Evolutionary conservation across 2,888 invertebrate genomes (phyloP).

Genomic region (Xanthorhoe designata): DNA sequence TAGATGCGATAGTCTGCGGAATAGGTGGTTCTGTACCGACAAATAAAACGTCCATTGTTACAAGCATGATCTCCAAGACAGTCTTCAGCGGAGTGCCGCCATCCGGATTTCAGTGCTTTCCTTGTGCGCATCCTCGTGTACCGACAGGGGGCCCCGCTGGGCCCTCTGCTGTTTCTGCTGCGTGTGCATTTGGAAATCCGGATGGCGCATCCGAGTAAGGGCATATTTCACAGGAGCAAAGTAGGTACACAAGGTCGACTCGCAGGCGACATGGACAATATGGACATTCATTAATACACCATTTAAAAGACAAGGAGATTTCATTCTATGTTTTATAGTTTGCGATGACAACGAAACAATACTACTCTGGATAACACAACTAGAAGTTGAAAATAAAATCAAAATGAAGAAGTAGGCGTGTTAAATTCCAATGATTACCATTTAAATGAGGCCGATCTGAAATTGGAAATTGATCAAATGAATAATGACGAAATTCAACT

Average conservation of each 20-base stretch:
- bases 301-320: conserved; percentile 53
- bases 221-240: conserved; percentile 41
- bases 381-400: conserved; percentile 55
- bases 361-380: conserved; percentile 74
- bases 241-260: conserved; percentile 47
- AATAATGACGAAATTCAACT: conserved; percentile 59
- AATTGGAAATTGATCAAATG: conserved; percentile 80
- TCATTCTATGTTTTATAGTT: conserved; percentile 62
- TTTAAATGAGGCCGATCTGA: conserved; percentile 86
- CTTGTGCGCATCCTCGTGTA: background rate
- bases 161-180: background rate
- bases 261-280: conserved; percentile 48
- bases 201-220: conserved; percentile 39
- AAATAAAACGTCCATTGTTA: conserved; percentile 81
- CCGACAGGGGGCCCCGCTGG: too few relatives aligned
- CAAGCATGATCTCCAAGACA: conserved; percentile 65
- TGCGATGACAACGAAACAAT: conserved; percentile 63
- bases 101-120: conserved; percentile 16
- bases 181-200: conserved; percentile 26
- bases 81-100: conserved; percentile 45
- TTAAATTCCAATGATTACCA: conserved; percentile 80
- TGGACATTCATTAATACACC: conserved; percentile 58
- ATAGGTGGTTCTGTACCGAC: conserved; percentile 83
- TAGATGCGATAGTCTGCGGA: conserved; percentile 83
- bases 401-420: conserved; percentile 64